These are phyloP conservation scores for Diaperis boleti DNA, from an alignment of 2,888 invertebrate species.

Conservation along the genomic window DNA sequence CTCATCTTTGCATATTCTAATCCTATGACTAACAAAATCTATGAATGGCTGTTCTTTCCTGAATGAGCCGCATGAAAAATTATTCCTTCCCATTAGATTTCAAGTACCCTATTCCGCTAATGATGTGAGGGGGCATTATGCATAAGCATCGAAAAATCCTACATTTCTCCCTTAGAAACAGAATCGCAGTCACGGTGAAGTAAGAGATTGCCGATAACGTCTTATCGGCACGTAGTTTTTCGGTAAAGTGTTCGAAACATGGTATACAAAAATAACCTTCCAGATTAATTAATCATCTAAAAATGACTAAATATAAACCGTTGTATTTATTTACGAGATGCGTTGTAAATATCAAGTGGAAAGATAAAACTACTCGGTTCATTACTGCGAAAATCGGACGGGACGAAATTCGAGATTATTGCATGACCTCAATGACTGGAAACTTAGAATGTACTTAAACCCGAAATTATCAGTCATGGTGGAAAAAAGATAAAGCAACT, in stretches of 20 bases:
- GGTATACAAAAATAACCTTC: slow-evolving; percentile 7
- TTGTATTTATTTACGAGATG: slow-evolving; percentile 7
- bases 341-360: slow-evolving; percentile 5
- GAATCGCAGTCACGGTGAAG: slow-evolving; percentile 19
- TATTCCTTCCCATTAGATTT: not conserved
- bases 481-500: not conserved
- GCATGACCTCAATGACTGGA: not conserved
- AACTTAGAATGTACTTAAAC: not conserved
- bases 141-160: slow-evolving; percentile 1
- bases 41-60: not conserved
- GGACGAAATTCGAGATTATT: not conserved
- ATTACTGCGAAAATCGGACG: slow-evolving; percentile 1
- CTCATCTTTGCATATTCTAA: too few relatives aligned
- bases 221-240: not conserved
- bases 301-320: slow-evolving; percentile 5
- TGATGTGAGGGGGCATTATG: slow-evolving; percentile 3
- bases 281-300: not conserved
- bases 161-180: slow-evolving; percentile 10
- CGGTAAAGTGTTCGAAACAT: not conserved
- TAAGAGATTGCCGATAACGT: slow-evolving; percentile 14
- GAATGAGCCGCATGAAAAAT: not conserved
- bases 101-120: not conserved
- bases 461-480: not conserved
- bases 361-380: slow-evolving; percentile 1
- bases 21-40: not conserved